Conservation (phyloP, 2,888 invertebrate species). For the Torymus texanus region DNA sequence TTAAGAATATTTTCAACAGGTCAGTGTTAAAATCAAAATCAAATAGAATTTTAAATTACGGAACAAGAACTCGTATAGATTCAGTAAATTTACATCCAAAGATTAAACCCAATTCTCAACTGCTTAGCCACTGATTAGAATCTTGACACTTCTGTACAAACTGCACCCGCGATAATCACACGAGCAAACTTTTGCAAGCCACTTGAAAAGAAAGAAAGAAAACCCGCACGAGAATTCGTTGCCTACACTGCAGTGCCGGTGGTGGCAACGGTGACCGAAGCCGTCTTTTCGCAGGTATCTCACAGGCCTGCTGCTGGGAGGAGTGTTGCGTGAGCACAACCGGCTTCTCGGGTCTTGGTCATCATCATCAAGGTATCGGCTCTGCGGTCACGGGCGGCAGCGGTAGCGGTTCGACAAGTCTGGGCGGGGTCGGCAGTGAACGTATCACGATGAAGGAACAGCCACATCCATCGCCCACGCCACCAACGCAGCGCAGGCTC, state of each 20-base stretch:
- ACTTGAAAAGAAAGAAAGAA: not conserved
- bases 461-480: conserved; percentile 84
- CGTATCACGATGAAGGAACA: conserved; percentile 58
- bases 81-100: too few species aligned
- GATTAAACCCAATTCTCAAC: too few species aligned
- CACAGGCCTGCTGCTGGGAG: conserved; percentile 75
- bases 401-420: conserved; percentile 28
- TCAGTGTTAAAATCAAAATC: too few species aligned
- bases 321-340: conserved; percentile 72
- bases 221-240: not conserved
- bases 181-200: not conserved
- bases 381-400: conserved; percentile 60
- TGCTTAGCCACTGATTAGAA: too few species aligned
- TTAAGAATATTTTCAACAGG: too few species aligned
- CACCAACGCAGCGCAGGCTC: conserved; percentile 90
- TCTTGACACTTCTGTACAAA: not conserved
- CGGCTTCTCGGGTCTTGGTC: conserved; percentile 64
- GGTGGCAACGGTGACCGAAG: conserved; percentile 38
- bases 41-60: too few species aligned
- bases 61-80: too few species aligned
- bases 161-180: not conserved
- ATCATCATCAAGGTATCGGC: conserved; percentile 52
- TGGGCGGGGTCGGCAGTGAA: conserved; percentile 58
- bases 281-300: conserved; percentile 69
- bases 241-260: conserved; percentile 8